Base-by-base conservation (phyloP, 2,797 vertebrate genomes). In the Oreortyx pictus region DNA sequence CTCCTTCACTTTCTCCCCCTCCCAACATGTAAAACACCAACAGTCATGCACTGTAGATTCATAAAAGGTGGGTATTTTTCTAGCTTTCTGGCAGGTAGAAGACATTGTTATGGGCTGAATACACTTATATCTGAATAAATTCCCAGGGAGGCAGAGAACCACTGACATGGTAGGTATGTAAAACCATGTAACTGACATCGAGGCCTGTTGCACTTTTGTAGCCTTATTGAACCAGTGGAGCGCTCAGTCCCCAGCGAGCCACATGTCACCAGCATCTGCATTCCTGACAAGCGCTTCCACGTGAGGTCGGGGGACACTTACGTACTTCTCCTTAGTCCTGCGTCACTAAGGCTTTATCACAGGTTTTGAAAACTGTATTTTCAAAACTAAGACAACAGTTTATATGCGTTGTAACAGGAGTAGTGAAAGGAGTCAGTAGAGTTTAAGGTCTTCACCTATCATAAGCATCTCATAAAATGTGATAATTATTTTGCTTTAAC, bases 201-300 rank as follows among this genome's bases (percentile, higher is more conserved):
- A 96, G 96, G 94, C 94, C 96, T 97, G 95, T 97, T 97, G 96
- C 89, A 96, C 92, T 97, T 97, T 93, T 97, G 94, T 97, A 97
- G 94, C 95, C 97, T 98, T 94, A 94, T 96, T 97, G 95, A 97
- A 91, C 95, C 96, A 97, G 93, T 96, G 95, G 90, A 97, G 97
- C 93, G 31, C 95, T 94, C 64, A 72, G 79, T 97, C 96, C 96
- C 96, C 56, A 39, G 95, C 64, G 96, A 96, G 85, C 56, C 70
- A 87, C 81, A 73, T 96, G 96, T 97, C 95, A 91, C 94, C 94
- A 83, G 88, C 67, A 93, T 96, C 96, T 94, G 86, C 93, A 92
- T 96, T 94, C 77, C 92, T 96, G 96, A 97, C 95, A 95, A 95
- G 90, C 71, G 83, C 78, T 76, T 96, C 87, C 82, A 95, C 95